Percentiles rank a stretch among this genome's conserved stretches.
phyloP scores from a whole-genome alignment of 2,113 vertebrate genomes.

The Hemichromis elongatus region DNA sequence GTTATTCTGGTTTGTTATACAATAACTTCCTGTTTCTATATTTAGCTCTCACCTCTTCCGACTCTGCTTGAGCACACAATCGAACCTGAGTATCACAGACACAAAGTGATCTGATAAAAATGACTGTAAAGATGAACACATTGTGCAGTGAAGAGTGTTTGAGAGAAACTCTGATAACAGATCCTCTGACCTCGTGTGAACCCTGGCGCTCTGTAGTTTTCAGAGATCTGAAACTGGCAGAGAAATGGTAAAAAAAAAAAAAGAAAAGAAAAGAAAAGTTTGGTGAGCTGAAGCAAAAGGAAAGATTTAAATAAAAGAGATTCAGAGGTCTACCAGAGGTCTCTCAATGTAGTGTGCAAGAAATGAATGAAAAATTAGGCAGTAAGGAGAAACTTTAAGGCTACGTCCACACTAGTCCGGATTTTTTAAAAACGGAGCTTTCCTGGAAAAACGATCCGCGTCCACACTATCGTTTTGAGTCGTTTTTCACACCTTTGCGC shows the following conservation, averaged over 20 bases:
- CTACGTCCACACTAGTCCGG: too few relatives aligned
- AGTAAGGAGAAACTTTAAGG: background rate
- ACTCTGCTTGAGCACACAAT: background rate
- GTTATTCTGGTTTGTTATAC: background rate
- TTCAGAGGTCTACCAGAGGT: too few relatives aligned
- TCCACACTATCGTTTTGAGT: too few relatives aligned
- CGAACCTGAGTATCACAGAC: background rate
- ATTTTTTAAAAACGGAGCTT: too few relatives aligned
- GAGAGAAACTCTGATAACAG: background rate
- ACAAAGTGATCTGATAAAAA: background rate
- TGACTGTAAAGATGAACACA: background rate
- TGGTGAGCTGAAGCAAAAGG: background rate
- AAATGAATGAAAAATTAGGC: background rate
- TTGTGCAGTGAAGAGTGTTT: background rate
- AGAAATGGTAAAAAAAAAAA: background rate
- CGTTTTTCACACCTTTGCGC: too few relatives aligned
- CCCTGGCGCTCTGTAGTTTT: background rate
- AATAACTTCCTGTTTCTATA: constrained; percentile 25
- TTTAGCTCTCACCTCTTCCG: background rate
- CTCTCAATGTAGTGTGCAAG: background rate
- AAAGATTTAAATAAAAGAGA: background rate
- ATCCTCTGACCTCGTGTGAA: background rate
- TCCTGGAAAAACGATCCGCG: too few relatives aligned
- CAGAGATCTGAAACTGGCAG: background rate
- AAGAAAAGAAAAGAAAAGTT: background rate